phyloP scores from a whole-genome alignment of 2,113 vertebrate species.

The Prionailurus viverrinus region DNA sequence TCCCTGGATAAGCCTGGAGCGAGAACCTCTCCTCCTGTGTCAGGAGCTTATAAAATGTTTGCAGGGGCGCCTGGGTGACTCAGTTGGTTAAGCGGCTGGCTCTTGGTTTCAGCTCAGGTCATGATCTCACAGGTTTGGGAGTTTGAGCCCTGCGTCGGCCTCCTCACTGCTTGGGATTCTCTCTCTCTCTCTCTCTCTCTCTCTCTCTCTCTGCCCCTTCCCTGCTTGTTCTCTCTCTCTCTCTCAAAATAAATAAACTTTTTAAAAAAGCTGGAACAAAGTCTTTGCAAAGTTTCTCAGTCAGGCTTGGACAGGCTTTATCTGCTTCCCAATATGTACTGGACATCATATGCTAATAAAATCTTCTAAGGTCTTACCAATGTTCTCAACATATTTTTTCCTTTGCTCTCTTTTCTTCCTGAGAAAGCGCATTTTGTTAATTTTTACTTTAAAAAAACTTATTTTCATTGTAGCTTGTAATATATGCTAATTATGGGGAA shows the following conservation, averaged over 20 bases:
- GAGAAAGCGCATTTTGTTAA: constrained; percentile 32
- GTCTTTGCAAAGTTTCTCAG: constrained; percentile 33
- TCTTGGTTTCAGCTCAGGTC: too few relatives aligned
- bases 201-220: too few relatives aligned
- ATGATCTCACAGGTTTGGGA: too few relatives aligned
- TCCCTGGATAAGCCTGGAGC: neutral
- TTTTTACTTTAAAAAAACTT: neutral
- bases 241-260: too few relatives aligned
- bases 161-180: too few relatives aligned
- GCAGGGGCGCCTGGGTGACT: too few relatives aligned
- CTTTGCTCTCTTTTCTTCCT: neutral
- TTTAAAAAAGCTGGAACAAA: neutral
- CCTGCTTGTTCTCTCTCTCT: too few relatives aligned
- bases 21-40: neutral
- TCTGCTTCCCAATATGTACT: constrained; percentile 15
- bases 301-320: constrained; percentile 56
- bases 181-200: too few relatives aligned
- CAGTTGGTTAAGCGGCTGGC: too few relatives aligned
- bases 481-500: constrained; percentile 10
- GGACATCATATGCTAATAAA: constrained; percentile 35
- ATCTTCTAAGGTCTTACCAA: constrained; percentile 7
- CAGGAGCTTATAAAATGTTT: neutral
- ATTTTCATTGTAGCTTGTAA: neutral
- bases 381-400: neutral
- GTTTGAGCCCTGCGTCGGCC: too few relatives aligned